A percentile compares a stretch with the other conserved stretches of the same genome.
Evolutionary conservation across 2,113 vertebrate species (phyloP).

Genomic region (Eurypyga helias): DNA sequence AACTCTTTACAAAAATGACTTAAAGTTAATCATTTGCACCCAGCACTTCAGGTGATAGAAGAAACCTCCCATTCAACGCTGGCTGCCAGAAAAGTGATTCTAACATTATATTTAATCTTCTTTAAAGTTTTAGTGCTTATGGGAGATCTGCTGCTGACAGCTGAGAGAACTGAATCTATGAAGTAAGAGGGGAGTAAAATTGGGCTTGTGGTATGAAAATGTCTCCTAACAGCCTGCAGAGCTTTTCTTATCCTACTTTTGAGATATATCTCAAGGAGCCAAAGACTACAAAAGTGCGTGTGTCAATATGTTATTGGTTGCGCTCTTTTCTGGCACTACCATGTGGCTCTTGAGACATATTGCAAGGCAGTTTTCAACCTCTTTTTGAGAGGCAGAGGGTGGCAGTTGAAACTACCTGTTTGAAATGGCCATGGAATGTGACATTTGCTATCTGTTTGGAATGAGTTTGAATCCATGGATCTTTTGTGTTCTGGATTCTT

Average conservation of each 20-base stretch:
- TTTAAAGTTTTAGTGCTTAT: neutral
- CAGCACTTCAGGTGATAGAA: constrained; percentile 2
- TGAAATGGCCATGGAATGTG: fast-evolving
- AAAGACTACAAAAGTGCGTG: neutral
- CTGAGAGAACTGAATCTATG: neutral
- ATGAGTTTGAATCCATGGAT: neutral
- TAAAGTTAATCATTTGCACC: neutral
- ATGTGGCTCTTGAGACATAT: neutral
- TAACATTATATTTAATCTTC: neutral
- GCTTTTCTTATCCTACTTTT: neutral
- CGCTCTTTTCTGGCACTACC: neutral
- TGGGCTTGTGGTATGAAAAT: neutral
- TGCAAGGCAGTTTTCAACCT: neutral
- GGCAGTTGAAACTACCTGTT: neutral
- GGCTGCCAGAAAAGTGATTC: neutral
- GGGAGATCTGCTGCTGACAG: neutral
- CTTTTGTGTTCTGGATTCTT: neutral
- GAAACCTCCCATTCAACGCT: neutral
- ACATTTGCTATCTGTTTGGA: neutral
- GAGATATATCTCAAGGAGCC: neutral
- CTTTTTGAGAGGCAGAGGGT: neutral
- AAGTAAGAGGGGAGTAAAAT: neutral
- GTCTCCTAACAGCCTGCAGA: neutral
- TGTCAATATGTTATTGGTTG: neutral
- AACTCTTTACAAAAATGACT: neutral